phyloP scores from a whole-genome alignment of 2,888 invertebrate genomes.

The Tiphia femorata region DNA sequence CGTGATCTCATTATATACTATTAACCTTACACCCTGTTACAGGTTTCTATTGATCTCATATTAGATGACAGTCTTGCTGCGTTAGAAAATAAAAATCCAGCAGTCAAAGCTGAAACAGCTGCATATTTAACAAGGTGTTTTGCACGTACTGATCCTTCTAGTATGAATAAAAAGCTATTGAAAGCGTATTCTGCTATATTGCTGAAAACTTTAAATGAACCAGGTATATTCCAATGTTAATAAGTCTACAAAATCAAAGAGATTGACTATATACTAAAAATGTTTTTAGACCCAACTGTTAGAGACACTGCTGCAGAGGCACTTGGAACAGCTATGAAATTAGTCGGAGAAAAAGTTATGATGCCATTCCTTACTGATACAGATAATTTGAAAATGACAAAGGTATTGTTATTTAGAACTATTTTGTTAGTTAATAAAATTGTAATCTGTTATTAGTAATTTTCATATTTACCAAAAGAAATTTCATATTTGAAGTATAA shows the following conservation, averaged over 20 bases:
- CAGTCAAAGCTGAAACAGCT: slow-evolving; percentile 89
- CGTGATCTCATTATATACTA: too few species aligned
- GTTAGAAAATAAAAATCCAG: slow-evolving; percentile 92
- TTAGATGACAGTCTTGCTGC: slow-evolving; percentile 89
- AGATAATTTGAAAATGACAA: slow-evolving; percentile 91
- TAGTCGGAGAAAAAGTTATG: slow-evolving; percentile 93
- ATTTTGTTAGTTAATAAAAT: slow-evolving; percentile 6
- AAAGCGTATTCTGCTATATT: slow-evolving; percentile 85
- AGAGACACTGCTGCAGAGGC: slow-evolving; percentile 94
- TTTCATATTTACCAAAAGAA: neutral
- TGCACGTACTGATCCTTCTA: slow-evolving; percentile 82
- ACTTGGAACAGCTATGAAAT: slow-evolving; percentile 92
- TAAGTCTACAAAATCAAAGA: neutral
- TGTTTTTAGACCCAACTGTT: slow-evolving; percentile 84
- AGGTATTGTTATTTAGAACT: slow-evolving; percentile 69
- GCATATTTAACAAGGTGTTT: slow-evolving; percentile 88
- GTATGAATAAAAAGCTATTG: slow-evolving; percentile 89
- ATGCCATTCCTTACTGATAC: slow-evolving; percentile 88
- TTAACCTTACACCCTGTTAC: slow-evolving; percentile 54
- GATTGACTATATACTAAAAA: neutral
- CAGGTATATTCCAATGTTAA: slow-evolving; percentile 70
- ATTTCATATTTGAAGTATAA: too few species aligned
- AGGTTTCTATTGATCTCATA: slow-evolving; percentile 86
- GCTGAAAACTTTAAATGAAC: slow-evolving; percentile 82
- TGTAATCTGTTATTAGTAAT: too few species aligned